Evolutionary conservation across 2,888 invertebrate species (phyloP), one percentile per base, ranked within the genome.

Genomic region (Netelia fuscicornis): DNA sequence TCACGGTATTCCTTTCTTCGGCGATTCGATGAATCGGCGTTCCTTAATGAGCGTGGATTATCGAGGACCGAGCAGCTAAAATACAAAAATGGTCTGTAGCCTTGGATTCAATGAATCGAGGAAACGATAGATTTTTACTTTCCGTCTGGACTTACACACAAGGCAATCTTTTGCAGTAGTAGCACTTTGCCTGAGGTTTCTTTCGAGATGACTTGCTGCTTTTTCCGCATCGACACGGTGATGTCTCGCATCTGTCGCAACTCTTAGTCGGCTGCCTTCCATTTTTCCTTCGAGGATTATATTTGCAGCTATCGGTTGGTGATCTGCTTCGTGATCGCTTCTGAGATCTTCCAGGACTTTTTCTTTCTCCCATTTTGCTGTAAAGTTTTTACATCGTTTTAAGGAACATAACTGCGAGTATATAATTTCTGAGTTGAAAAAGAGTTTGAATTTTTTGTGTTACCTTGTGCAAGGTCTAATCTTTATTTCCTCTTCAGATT

Each of bases 121-220:
- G 52, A 25, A 68, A 70, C 8, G 58, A 54, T 52, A 0, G 9
- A 20, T 56, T 65, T 10, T 65, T 10, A 44, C 54, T 56, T 42
- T 54, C 60, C 23, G 2, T 20, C 13, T 54, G 56, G 44, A 72
- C 78, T 86, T 68, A 91, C 92, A 78, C 77, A 88, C 92, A 92
- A 1, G 92, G 91, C 42, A 86, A 88, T 76, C 42, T 89, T 88
- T 92, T 92, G 86, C 92, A 92, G 70, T 91, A 91, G 81, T 89
- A 92, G 85, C 92, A 92, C 54, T 90, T 92, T 3, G 91, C 89
- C 25, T 72, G 85, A 2, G 90, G 89, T 42, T 84, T 89, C 48
- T 81, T 88, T n/a, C 76, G 77, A 1, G 42, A 83, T 1, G 86
- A 71, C 74, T 20, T 8, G 17, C 85, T 87, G 5, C 25, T 67